Evolutionary conservation across 2,797 vertebrate genomes (phyloP).

Genomic region (Chloroceryle amazona): DNA sequence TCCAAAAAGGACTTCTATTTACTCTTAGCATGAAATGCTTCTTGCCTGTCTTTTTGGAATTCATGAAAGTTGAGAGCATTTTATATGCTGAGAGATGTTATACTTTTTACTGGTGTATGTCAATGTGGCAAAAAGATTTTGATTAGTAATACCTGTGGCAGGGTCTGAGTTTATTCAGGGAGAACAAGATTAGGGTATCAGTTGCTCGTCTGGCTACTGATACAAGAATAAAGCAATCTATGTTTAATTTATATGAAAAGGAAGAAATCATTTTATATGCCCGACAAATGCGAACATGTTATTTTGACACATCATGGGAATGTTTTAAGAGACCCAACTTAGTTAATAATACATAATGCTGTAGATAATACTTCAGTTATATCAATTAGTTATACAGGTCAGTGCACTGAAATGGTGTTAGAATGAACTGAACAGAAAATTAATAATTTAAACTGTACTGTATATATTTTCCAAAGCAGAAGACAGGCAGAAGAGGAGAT

Average conservation of each 20-base stretch:
- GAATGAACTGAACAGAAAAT: conserved; percentile 64
- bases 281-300: conserved; percentile 50
- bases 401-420: conserved; percentile 71
- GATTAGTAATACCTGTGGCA: not conserved
- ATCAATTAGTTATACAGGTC: conserved; percentile 71
- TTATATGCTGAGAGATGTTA: not conserved
- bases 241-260: conserved; percentile 8
- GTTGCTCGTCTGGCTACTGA: not conserved
- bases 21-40: conserved; percentile 11
- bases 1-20: conserved; percentile 32
- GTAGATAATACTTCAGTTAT: conserved; percentile 72
- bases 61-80: not conserved
- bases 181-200: not conserved
- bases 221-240: not conserved
- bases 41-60: not conserved
- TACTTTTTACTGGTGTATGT: conserved; percentile 4
- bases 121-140: not conserved
- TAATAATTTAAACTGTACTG: conserved; percentile 65
- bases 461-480: conserved; percentile 60
- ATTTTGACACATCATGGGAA: conserved; percentile 68
- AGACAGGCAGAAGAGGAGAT: conserved; percentile 66
- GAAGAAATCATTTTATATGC: conserved; percentile 21
- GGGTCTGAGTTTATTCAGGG: not conserved
- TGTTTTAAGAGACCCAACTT: conserved; percentile 69
- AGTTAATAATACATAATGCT: conserved; percentile 73